Conservation (phyloP, 2,797 vertebrate genomes). For the Hipposideros larvatus region DNA sequence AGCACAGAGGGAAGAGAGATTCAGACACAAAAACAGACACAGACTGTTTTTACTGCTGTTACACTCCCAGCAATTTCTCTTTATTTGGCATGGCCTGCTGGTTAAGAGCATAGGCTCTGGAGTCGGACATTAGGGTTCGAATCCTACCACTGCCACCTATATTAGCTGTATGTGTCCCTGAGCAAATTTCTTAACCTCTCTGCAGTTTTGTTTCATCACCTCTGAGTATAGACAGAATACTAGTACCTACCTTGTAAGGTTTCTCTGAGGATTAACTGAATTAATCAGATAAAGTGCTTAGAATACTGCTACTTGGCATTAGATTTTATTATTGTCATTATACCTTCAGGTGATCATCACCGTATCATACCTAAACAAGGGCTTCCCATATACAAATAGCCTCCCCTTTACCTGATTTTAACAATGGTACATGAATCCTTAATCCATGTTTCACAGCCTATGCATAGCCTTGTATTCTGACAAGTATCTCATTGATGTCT, state of each 20-base stretch:
- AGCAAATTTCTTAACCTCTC: neutral
- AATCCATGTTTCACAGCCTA: neutral
- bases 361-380: neutral
- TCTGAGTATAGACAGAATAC: neutral
- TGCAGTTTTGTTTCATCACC: neutral
- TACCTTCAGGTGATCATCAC: neutral
- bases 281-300: neutral
- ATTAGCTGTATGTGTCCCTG: too few relatives aligned
- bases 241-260: neutral
- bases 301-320: neutral
- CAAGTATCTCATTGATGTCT: neutral
- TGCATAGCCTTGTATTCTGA: rapidly evolving
- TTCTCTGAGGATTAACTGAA: neutral
- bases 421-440: neutral
- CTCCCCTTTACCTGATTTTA: neutral
- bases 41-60: neutral
- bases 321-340: neutral
- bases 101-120: neutral
- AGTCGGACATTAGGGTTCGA: neutral
- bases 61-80: neutral
- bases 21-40: neutral
- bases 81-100: neutral
- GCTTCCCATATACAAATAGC: neutral
- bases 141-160: neutral
- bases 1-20: neutral